Evolutionary conservation across 2,113 vertebrate genomes (phyloP).

Genomic region (Lates calcarifer): DNA sequence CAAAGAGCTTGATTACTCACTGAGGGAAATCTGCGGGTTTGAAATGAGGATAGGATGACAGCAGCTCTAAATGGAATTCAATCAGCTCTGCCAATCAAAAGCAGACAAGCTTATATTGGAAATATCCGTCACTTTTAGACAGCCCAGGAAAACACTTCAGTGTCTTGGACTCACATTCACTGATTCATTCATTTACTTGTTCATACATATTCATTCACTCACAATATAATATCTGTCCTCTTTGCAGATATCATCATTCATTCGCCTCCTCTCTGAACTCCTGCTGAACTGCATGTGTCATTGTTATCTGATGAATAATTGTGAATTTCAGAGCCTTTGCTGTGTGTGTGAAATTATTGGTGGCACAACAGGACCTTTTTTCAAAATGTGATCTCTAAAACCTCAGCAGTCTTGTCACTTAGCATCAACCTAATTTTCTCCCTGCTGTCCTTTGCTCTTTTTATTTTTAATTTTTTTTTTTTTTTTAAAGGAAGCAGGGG

Average conservation of each 20-base stretch:
- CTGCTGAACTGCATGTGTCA: not conserved
- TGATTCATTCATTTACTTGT: constrained; percentile 31
- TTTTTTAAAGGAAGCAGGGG: not conserved
- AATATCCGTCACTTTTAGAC: constrained; percentile 58
- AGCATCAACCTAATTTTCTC: constrained; percentile 37
- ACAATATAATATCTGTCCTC: not conserved
- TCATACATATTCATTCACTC: constrained; percentile 15
- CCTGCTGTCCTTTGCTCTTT: not conserved
- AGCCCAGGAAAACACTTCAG: constrained; percentile 28
- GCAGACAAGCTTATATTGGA: constrained; percentile 60
- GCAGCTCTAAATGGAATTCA: constrained; percentile 67
- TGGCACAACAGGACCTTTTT: constrained; percentile 32
- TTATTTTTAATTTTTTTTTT: constrained; percentile 10
- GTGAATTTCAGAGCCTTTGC: constrained; percentile 14
- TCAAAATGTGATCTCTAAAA: constrained; percentile 13
- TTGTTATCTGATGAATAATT: constrained; percentile 33
- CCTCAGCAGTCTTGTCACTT: constrained; percentile 18
- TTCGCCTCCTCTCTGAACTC: constrained; percentile 23
- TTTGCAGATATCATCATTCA: constrained; percentile 18
- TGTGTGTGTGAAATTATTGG: not conserved
- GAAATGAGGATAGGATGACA: constrained; percentile 67
- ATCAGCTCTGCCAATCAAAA: constrained; percentile 73
- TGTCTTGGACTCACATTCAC: not conserved
- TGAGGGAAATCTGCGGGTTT: constrained; percentile 53
- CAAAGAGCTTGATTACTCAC: constrained; percentile 64